These are phyloP conservation scores for Cotesia vestalis DNA, from an alignment of 1,140 invertebrate species.

Conservation along the genomic window DNA sequence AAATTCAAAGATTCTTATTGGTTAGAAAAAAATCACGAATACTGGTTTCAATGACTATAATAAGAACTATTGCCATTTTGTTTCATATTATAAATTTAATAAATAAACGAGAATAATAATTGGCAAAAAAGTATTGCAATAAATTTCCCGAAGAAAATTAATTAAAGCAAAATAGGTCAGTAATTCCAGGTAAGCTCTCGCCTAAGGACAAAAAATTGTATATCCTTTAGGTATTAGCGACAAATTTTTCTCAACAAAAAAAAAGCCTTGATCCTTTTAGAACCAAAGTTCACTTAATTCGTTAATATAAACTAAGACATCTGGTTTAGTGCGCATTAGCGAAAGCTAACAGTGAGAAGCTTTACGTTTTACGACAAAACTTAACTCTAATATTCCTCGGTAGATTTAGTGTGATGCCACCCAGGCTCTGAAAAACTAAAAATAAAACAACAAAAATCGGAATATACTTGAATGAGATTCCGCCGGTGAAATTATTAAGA, in stretches of 20 bases:
- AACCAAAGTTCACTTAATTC: not conserved
- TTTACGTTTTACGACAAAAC: constrained; percentile 6
- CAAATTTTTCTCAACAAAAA: not conserved
- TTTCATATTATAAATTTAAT: too few relatives aligned
- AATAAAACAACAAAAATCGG: not conserved
- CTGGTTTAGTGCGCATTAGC: not conserved
- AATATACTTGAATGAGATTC: not conserved
- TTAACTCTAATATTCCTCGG: not conserved
- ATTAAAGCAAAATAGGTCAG: too few relatives aligned
- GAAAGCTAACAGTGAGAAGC: constrained; percentile 5
- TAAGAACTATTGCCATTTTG: too few relatives aligned
- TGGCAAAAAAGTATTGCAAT: too few relatives aligned
- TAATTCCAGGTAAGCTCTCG: too few relatives aligned
- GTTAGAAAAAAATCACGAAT: too few relatives aligned
- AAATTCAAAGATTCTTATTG: too few relatives aligned
- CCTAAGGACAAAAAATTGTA: too few relatives aligned
- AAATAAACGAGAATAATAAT: too few relatives aligned
- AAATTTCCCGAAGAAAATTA: too few relatives aligned
- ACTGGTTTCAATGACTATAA: too few relatives aligned
- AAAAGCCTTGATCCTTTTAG: constrained; percentile 6
- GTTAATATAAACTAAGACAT: not conserved
- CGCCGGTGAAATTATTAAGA: not conserved
- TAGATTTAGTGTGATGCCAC: constrained; percentile 13
- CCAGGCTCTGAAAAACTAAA: not conserved
- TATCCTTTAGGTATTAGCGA: not conserved